Evolutionary conservation across 2,113 vertebrate species (phyloP).

Genomic region (Microtus pennsylvanicus): DNA sequence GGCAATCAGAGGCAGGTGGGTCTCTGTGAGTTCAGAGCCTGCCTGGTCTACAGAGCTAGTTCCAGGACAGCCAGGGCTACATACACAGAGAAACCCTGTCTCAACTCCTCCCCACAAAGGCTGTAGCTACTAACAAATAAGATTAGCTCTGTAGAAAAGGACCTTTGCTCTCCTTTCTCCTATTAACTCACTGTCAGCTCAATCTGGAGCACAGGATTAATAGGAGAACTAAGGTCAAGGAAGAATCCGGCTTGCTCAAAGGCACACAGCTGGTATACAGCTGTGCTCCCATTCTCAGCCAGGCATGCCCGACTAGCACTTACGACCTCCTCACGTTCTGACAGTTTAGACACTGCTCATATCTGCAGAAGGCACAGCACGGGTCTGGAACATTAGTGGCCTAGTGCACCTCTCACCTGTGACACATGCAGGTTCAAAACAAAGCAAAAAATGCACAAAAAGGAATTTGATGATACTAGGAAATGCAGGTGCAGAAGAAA

Average conservation of each 20-base stretch:
- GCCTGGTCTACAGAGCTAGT: background rate
- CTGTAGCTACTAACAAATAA: conserved; percentile 44
- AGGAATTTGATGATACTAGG: background rate
- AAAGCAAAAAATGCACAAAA: background rate
- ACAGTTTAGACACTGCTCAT: background rate
- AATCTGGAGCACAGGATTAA: background rate
- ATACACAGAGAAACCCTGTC: background rate
- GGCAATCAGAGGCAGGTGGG: background rate
- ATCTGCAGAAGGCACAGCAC: background rate
- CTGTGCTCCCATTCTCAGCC: background rate
- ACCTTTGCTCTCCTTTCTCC: conserved; percentile 1
- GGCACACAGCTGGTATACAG: background rate
- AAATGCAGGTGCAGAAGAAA: background rate
- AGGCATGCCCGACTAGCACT: background rate
- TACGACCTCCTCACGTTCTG: conserved; percentile 21
- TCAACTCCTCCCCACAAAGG: too few relatives aligned
- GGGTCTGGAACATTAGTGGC: background rate
- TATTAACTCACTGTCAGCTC: background rate
- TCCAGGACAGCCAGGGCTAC: background rate
- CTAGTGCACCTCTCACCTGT: background rate
- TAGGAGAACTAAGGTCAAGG: background rate
- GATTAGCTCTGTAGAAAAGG: background rate
- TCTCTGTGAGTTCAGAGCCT: background rate
- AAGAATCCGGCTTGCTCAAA: background rate
- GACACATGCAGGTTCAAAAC: background rate